Conservation (phyloP, 2,113 vertebrate genomes). For the Tetrao urogallus region DNA sequence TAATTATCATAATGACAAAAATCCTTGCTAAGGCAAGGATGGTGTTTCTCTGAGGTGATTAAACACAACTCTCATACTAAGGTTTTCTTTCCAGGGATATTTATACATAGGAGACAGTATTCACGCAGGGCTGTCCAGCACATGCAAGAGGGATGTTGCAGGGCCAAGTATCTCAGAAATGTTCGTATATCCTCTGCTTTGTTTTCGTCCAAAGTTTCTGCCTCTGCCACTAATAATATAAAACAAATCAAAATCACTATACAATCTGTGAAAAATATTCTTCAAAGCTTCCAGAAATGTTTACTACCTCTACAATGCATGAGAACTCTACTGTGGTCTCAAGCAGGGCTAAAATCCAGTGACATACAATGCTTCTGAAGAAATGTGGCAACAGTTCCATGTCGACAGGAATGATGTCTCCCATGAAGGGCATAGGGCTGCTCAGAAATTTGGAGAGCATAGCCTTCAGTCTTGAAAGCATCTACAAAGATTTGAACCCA, state of each 20-base stretch:
- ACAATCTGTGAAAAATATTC: neutral
- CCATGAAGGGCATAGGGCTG: neutral
- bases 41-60: neutral
- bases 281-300: neutral
- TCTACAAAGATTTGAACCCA: neutral
- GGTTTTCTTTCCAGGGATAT: neutral
- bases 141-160: neutral
- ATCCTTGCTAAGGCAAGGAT: neutral
- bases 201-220: accelerated
- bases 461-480: neutral
- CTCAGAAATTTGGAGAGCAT: neutral
- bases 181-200: neutral
- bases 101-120: neutral
- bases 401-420: neutral
- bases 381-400: neutral
- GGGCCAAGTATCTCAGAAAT: neutral
- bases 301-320: neutral
- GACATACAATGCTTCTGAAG: neutral
- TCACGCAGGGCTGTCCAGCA: neutral
- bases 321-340: neutral
- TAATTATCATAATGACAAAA: neutral
- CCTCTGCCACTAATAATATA: neutral
- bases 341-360: neutral
- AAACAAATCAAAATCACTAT: neutral
- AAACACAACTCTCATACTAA: neutral